Base-by-base conservation (phyloP, 2,797 vertebrate species). In the Characodon lateralis region DNA sequence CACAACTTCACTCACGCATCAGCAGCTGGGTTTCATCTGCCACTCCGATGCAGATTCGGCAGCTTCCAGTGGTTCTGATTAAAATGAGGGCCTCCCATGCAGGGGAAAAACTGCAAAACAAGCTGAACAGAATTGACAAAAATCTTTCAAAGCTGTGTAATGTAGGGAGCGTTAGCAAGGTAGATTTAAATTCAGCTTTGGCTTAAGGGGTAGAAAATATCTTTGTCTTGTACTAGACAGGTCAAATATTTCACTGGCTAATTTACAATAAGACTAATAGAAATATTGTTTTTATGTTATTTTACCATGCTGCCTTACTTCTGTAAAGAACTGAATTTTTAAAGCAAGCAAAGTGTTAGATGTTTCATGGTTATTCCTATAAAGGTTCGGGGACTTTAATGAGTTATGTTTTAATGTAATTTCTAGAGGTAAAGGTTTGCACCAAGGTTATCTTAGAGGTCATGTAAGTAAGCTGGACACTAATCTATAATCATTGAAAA, bases 11-110 rank as follows among this genome's bases (percentile, higher is more conserved):
- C 0, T 1, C 0, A 0, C 26, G 0, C 0, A 20, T 93, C n/a
- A 58, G 46, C 5, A 0, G 2, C 0, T 95, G 93, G 93, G 48
- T 81, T 0, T 26, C 39, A 0, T 24, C 73, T 0, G 90, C 91
- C 1, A 31, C 66, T 0, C 3, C 53, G 0, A 0, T 13, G 0
- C 77, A 89, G 1, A 76, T 94, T 0, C 75, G 59, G 1, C 35
- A 77, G 50, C 77, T 95, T 0, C 88, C 87, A 0, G 28, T 0
- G 0, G 1, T 63, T 0, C 53, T 95, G 35, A 51, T 0, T 0
- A 75, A 35, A 14, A 0, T 3, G 0, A 74, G 76, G 0, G 69
- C 71, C 0, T 5, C 0, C 0, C 0, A 2, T 1, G 14, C 26
- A 1, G 72, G 70, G 0, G 61, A 74, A 0, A 79, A 55, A 6